Conservation (phyloP, 2,113 vertebrate species). For the Trichomycterus rosablanca region DNA sequence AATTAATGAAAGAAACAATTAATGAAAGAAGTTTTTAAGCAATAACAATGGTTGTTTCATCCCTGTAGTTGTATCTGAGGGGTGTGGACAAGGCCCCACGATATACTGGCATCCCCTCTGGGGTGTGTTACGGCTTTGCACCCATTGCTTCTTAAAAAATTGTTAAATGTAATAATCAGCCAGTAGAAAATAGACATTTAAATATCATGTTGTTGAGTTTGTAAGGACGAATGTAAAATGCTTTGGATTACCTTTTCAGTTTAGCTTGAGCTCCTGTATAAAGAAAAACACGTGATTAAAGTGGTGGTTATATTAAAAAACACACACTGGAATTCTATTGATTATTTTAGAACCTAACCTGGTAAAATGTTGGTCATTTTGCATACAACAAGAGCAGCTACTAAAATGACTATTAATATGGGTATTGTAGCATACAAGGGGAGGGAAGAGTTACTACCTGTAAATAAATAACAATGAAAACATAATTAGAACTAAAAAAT, state of each 20-base stretch:
- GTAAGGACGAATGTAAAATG: no score
- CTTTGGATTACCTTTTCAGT: background rate
- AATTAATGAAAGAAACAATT: background rate
- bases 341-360: background rate
- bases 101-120: no score
- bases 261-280: conserved; percentile 4
- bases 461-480: background rate
- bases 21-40: background rate
- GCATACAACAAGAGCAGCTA: background rate
- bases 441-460: background rate
- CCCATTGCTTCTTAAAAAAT: no score
- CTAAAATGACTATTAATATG: background rate
- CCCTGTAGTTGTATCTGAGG: no score
- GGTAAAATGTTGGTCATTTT: conserved; percentile 4
- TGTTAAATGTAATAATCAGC: no score
- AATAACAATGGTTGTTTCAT: no score
- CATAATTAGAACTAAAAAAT: background rate
- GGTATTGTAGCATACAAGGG: conserved; percentile 6
- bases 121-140: no score
- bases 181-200: no score
- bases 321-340: background rate
- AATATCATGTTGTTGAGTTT: no score
- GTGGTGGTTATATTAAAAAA: background rate
- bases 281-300: background rate
- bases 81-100: no score